A percentile compares a stretch with the other conserved stretches of the same genome.
phyloP scores from a whole-genome alignment of 2,113 vertebrate species.

The Oryctolagus cuniculus region mOryCun1.1 NC_091444.1:39881501-39882000 shows the following conservation, averaged over 20 bases:
- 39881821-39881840: neutral
- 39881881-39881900: neutral
- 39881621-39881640: no score
- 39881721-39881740: neutral
- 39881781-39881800: slow-evolving; percentile 20
- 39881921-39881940: neutral
- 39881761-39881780: neutral
- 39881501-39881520: neutral
- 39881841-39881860: neutral
- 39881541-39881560: neutral
- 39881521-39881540: neutral
- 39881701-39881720: neutral
- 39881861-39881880: neutral
- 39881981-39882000: neutral
- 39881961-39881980: neutral
- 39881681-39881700: neutral
- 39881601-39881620: neutral
- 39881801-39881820: neutral
- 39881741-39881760: neutral
- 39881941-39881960: neutral
- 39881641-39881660: neutral
- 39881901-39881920: neutral
- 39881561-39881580: neutral
- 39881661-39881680: neutral
- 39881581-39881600: neutral